Evolutionary conservation across 2,113 vertebrate species (phyloP), one percentile per base, ranked within the genome.

Genomic region (Polypterus bichir): DNA sequence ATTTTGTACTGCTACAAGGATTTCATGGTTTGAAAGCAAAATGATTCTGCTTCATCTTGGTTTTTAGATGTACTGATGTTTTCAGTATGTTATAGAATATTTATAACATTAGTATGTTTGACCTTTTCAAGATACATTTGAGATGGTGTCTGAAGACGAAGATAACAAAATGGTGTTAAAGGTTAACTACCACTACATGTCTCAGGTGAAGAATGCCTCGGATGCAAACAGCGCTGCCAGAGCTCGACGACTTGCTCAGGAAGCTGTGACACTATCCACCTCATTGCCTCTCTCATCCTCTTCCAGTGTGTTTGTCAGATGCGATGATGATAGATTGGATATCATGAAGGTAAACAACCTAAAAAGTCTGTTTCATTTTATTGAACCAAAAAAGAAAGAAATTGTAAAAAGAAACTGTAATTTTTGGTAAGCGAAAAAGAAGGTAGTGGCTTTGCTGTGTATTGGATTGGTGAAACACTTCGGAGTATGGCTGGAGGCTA

Each of bases 151-250:
- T 46, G 96, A 99, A 80, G 96, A 98, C 4, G 94, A 97, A 46
- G 95, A 97, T 0, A 90, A 93, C n/a, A 99, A 99, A 64, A 75
- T 98, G 76, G 89, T 95, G 71, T 98, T 99, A 70, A 97, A 97
- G 82, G 89, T 99, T 10, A 99, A 94, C 85, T 97, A 99, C 88
- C 96, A 99, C 81, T 99, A 99, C 91, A 94, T 98, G 89, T 97
- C 96, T 85, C 96, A 99, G 90, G 94, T 99, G 65, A 99, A 98
- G 78, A 99, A 97, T 2, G 93, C 94, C 59, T 97, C 85, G 2
- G 96, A 99, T 1, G 90, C 92, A 4, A 96, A 97, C 81, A 97
- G 95, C 3, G 95, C 96, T 3, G 92, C 95, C 52, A 74, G 96
- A 64, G 94, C 96, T 5, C 88, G 96, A 2, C 91, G 96, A 10